Evolutionary conservation across 30 jellyfish, hydroid and myxozoan species (phyloP).

Genomic region (Haliclystus octoradiatus): DNA sequence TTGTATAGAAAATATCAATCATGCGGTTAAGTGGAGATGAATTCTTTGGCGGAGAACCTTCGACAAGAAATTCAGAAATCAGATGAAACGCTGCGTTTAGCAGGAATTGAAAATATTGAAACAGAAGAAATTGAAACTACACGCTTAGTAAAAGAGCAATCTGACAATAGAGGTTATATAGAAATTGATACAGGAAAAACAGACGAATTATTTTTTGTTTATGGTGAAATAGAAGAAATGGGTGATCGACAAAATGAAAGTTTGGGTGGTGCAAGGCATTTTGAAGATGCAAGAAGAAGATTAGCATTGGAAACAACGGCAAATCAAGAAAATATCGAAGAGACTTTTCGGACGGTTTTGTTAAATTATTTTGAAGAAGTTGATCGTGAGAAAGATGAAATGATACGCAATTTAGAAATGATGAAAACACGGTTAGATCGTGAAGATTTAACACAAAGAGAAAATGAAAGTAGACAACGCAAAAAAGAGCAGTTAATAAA

Average conservation of each 20-base stretch:
- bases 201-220: not conserved
- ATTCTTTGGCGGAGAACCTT: not conserved
- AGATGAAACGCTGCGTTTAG: not conserved
- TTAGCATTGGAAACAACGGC: constrained; percentile 14
- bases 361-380: constrained; percentile 75
- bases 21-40: not conserved
- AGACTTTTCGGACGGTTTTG: constrained; percentile 62
- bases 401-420: constrained; percentile 38
- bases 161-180: not conserved
- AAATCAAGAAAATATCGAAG: constrained; percentile 53
- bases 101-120: not conserved
- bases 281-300: not conserved
- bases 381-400: constrained; percentile 46
- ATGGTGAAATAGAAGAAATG: not conserved
- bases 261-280: not conserved
- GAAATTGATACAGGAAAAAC: not conserved
- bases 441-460: constrained; percentile 22
- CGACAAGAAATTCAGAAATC: not conserved
- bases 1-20: too few species aligned
- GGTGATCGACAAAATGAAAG: not conserved
- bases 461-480: constrained; percentile 25
- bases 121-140: not conserved
- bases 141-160: not conserved
- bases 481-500: constrained; percentile 56
- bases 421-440: constrained; percentile 14